phyloP scores from a whole-genome alignment of 1,140 invertebrate species.

The Drosophila kikkawai region DNA sequence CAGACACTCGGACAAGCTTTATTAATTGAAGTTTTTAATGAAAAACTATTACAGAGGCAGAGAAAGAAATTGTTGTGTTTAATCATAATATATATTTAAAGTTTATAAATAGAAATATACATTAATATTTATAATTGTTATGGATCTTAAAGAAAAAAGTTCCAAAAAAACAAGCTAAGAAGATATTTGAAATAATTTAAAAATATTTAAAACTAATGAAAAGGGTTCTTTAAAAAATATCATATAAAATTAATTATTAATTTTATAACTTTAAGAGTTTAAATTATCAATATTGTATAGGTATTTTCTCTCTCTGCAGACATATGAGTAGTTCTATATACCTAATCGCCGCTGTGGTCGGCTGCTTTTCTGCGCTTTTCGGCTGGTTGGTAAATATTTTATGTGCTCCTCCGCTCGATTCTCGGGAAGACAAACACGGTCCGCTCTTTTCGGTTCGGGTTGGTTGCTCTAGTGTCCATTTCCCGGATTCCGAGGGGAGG shows the following conservation, averaged over 20 bases:
- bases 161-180: too few relatives aligned
- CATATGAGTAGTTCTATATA: slow-evolving; percentile 11
- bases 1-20: slow-evolving; percentile 4
- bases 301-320: slow-evolving; percentile 9
- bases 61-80: background rate
- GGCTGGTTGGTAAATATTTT: slow-evolving; percentile 59
- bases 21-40: slow-evolving; percentile 15
- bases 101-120: too few relatives aligned
- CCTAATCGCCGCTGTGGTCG: slow-evolving; percentile 46
- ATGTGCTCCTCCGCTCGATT: slow-evolving; percentile 64
- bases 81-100: background rate
- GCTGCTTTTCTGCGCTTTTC: slow-evolving; percentile 51
- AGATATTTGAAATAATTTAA: too few relatives aligned
- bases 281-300: background rate
- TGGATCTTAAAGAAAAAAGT: too few relatives aligned
- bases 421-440: slow-evolving; percentile 66
- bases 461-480: slow-evolving; percentile 43
- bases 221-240: background rate
- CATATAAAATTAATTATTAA: too few relatives aligned
- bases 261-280: background rate
- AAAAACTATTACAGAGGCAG: background rate
- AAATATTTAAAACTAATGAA: too few relatives aligned
- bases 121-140: too few relatives aligned
- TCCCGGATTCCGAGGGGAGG: slow-evolving; percentile 19
- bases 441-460: slow-evolving; percentile 44